Conservation (phyloP, 2,113 vertebrate species). For the Asarcornis scutulata region DNA sequence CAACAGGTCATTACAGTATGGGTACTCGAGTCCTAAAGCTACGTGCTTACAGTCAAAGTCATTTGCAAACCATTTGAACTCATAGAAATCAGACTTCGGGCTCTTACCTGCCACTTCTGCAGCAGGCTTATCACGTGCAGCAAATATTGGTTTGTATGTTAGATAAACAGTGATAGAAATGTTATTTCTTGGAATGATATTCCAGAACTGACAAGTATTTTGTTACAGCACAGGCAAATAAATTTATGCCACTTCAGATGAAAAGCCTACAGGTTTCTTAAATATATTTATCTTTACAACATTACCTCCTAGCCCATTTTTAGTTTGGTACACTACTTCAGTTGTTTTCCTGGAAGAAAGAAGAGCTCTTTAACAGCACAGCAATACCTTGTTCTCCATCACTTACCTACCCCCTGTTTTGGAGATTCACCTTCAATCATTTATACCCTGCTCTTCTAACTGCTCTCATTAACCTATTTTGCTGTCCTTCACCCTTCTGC, state of each 20-base stretch:
- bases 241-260: background rate
- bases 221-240: background rate
- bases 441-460: background rate
- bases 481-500: background rate
- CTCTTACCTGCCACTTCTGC: background rate
- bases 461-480: background rate
- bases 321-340: background rate
- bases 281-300: background rate
- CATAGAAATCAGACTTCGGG: background rate
- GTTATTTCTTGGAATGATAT: background rate
- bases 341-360: background rate
- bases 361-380: background rate
- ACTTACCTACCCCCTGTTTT: background rate
- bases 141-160: background rate
- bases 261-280: background rate
- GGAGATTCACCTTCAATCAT: background rate
- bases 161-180: background rate
- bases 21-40: background rate
- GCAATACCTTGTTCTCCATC: background rate
- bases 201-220: background rate
- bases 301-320: background rate
- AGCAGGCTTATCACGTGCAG: background rate
- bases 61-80: background rate
- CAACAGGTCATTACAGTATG: background rate
- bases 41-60: background rate